phyloP scores from a whole-genome alignment of 2,888 invertebrate genomes.

The Linnaemya tessellans region DNA sequence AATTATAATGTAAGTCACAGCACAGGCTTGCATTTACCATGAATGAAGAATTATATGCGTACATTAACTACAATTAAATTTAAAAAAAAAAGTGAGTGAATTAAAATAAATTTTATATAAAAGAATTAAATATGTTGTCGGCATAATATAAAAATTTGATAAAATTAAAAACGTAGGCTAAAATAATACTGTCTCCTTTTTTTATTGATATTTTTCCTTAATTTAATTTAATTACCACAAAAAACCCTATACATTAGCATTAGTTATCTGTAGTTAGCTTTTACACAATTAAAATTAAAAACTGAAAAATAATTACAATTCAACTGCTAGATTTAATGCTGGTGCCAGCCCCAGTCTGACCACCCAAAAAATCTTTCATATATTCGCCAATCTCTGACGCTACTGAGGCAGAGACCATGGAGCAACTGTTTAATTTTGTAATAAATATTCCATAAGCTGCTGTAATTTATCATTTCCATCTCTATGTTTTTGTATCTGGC shows the following conservation, averaged over 20 bases:
- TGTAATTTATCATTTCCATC: constrained; percentile 17
- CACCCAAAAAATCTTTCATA: too few species aligned
- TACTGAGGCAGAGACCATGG: not conserved
- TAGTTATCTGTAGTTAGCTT: constrained; percentile 57
- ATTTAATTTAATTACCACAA: constrained; percentile 31
- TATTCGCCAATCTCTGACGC: constrained; percentile 16
- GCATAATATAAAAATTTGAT: constrained; percentile 16
- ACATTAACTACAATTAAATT: constrained; percentile 30
- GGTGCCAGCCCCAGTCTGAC: not conserved
- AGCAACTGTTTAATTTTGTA: not conserved
- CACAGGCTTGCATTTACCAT: constrained; percentile 61
- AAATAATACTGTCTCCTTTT: constrained; percentile 54
- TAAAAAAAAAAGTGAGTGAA: constrained; percentile 64
- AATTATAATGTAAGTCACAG: constrained; percentile 76
- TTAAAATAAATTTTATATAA: constrained; percentile 53
- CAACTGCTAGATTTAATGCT: not conserved
- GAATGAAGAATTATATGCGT: not conserved
- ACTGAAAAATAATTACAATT: constrained; percentile 24
- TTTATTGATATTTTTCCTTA: constrained; percentile 9
- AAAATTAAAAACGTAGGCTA: constrained; percentile 74
- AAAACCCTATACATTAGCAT: constrained; percentile 41
- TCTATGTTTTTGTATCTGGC: not conserved
- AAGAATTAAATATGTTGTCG: constrained; percentile 17
- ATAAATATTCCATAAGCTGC: constrained; percentile 27
- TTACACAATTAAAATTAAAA: constrained; percentile 45